These are phyloP conservation scores for Chouioia cunea DNA, from an alignment of 2,888 invertebrate genomes.

Conservation along the genomic window DNA sequence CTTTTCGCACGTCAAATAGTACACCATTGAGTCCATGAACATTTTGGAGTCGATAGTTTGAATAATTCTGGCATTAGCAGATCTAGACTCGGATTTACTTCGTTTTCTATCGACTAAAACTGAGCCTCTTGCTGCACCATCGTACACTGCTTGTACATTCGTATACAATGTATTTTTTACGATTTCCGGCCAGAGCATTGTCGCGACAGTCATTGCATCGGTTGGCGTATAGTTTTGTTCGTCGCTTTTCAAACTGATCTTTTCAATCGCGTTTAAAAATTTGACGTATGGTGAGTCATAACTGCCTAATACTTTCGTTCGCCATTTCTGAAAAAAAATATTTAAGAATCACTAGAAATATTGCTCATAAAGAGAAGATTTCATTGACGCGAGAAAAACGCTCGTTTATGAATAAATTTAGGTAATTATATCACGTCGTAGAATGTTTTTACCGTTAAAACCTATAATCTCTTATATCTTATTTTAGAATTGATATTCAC, in stretches of 20 bases:
- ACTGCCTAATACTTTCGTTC: conserved; percentile 68
- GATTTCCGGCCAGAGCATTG: conserved; percentile 52
- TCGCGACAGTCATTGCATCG: conserved; percentile 54
- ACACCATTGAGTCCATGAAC: not conserved
- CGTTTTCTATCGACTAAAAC: conserved; percentile 54
- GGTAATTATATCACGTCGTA: too few relatives aligned
- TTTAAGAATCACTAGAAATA: too few relatives aligned
- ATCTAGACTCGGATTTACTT: not conserved
- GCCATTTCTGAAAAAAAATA: conserved; percentile 69
- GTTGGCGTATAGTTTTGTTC: conserved; percentile 49
- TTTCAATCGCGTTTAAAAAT: conserved; percentile 70
- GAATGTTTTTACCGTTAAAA: too few relatives aligned
- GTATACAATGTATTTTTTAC: conserved; percentile 36
- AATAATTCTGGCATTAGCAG: conserved; percentile 5
- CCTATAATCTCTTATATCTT: too few relatives aligned
- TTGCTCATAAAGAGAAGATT: too few relatives aligned
- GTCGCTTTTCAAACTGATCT: conserved; percentile 48
- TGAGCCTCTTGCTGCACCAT: conserved; percentile 54
- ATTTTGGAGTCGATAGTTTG: not conserved
- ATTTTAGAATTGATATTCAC: too few relatives aligned
- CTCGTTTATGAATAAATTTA: too few relatives aligned
- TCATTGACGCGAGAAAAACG: too few relatives aligned
- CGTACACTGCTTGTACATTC: conserved; percentile 52
- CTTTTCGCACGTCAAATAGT: conserved; percentile 1
- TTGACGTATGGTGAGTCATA: conserved; percentile 65